A percentile compares a stretch with the other conserved stretches of the same genome.
phyloP scores from a whole-genome alignment of 1,140 invertebrate genomes.

The Geopemphigus sp. region DNA sequence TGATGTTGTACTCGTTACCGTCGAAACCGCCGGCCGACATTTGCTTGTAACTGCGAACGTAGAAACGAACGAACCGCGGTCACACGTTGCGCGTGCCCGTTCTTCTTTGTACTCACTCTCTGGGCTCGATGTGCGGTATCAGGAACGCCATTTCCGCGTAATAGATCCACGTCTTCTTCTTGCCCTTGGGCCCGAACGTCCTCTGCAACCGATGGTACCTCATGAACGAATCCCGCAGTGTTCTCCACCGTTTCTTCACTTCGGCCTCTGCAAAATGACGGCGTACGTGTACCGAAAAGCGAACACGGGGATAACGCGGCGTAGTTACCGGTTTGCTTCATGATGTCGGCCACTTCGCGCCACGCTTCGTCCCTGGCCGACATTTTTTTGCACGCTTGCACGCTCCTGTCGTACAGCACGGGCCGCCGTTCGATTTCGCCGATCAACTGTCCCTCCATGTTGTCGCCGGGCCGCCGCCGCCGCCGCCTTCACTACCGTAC shows the following conservation, averaged over 20 bases:
- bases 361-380: conserved; percentile 36
- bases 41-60: conserved; percentile 17
- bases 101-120: conserved; percentile 35
- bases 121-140: conserved; percentile 48
- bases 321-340: conserved; percentile 41
- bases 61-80: neutral
- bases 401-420: conserved; percentile 44
- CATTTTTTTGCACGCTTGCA: conserved; percentile 48
- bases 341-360: conserved; percentile 44
- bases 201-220: conserved; percentile 46
- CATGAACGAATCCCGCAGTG: conserved; percentile 45
- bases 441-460: conserved; percentile 46
- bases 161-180: conserved; percentile 47
- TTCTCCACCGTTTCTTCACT: conserved; percentile 44
- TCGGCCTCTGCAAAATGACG: conserved; percentile 14
- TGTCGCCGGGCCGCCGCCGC: neutral
- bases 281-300: too few relatives aligned
- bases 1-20: conserved; percentile 25
- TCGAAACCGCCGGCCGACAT: conserved; percentile 31
- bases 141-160: conserved; percentile 40
- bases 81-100: too few relatives aligned
- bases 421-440: conserved; percentile 41
- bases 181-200: conserved; percentile 42
- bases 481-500: conserved; percentile 11
- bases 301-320: neutral